Evolutionary conservation across 2,888 invertebrate genomes (phyloP), one percentile per base, ranked within the genome.

Genomic region (Nomada hirtipes): DNA sequence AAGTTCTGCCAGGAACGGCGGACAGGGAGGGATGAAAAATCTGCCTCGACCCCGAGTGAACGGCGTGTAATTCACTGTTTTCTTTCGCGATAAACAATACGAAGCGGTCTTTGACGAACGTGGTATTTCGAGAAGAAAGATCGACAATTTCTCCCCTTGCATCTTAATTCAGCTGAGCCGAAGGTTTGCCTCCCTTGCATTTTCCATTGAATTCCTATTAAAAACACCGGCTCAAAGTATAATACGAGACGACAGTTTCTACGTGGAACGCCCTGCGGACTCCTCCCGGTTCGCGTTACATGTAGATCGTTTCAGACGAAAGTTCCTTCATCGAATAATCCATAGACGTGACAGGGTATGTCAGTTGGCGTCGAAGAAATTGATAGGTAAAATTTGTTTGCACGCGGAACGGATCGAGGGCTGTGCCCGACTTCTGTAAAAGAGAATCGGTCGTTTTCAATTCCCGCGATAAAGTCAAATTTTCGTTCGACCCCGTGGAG

Each of bases 391-490:
- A 71, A 70, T 79, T 79, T 78, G 79, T 78, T 79, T 57, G 67
- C 55, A n/a, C 50, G 2, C 4, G 23, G 9, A 18, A 36, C 9
- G 15, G 18, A 68, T 23, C 59, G 52, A 15, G 4, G 29, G 2
- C 7, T 2, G 20, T 26, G 59, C 47, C 47, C 59, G 29, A 29
- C 10, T 42, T 20, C 7, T 36, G 47, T 26, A 65, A 55, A 60
- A 42, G 47, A 20, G 55, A 72, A 61, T 59, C 70, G 81, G 55
- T 36, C 68, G 42, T 65, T 72, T 69, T 57, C 75, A 79, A 82
- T 83, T 79, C 52, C 69, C 71, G 64, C 79, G 85, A 79, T 75
- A 75, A 81, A 87, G 86, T 86, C 72, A 69, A 83, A 88, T 87
- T 87, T 87, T 88, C 85, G 87, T 71, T 26, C 64, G 63, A 71